A percentile compares a stretch with the other conserved stretches of the same genome.
These are phyloP conservation scores for Chionoecetes opilio DNA, from an alignment of 1,140 invertebrate genomes.

Conservation along the genomic window DNA sequence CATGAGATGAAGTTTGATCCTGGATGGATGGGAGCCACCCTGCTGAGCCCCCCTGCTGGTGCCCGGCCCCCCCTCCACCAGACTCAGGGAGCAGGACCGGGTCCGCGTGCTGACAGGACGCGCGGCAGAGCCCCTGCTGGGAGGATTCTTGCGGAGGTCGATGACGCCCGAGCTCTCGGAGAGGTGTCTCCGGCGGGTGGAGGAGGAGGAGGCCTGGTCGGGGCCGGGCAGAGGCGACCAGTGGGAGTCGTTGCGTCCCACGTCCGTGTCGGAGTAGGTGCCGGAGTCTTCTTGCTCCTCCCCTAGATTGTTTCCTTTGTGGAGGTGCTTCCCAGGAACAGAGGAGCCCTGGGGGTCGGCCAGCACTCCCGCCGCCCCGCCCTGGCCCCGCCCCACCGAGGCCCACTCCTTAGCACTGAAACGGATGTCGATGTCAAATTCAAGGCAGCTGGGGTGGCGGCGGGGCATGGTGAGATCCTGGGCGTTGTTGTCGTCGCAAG, in stretches of 20 bases:
- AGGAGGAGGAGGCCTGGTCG: background rate
- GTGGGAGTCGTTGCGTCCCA: conserved; percentile 50
- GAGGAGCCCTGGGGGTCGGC: conserved; percentile 59
- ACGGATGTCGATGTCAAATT: conserved; percentile 77
- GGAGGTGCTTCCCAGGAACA: conserved; percentile 1
- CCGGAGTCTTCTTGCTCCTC: conserved; percentile 77
- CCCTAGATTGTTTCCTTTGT: background rate
- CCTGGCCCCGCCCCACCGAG: conserved; percentile 74
- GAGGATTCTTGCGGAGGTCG: conserved; percentile 68
- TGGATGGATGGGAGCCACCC: background rate
- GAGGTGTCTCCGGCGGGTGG: conserved; percentile 64
- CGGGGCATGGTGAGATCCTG: conserved; percentile 76
- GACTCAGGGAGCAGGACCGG: conserved; percentile 78
- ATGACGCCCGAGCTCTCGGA: conserved; percentile 76
- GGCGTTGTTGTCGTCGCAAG: conserved; percentile 58
- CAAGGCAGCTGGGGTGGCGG: conserved; percentile 70
- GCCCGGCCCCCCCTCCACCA: conserved; percentile 60
- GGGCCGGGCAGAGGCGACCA: conserved; percentile 50
- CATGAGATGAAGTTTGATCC: conserved; percentile 66
- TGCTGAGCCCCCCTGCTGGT: background rate
- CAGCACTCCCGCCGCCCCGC: conserved; percentile 59
- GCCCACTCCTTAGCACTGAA: conserved; percentile 80
- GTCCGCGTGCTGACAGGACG: conserved; percentile 49
- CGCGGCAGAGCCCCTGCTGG: background rate
- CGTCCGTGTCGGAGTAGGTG: conserved; percentile 73